phyloP scores from a whole-genome alignment of 2,113 vertebrate species.

The Macrotus californicus region DNA sequence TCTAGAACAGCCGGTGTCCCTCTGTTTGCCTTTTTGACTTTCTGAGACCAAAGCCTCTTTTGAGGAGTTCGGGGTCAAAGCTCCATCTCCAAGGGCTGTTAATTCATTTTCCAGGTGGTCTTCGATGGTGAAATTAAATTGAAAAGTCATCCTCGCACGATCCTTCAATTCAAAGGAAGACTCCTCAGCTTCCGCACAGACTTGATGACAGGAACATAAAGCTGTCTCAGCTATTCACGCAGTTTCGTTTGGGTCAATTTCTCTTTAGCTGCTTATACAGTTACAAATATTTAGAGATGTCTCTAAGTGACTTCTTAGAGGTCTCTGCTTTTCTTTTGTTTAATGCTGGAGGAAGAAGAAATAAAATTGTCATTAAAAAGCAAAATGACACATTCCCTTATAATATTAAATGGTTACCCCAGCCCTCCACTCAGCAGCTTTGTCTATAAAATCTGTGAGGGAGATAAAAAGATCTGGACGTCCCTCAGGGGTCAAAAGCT shows the following conservation, averaged over 20 bases:
- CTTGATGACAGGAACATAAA: background rate
- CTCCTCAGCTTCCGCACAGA: background rate
- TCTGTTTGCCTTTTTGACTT: slow-evolving; percentile 7
- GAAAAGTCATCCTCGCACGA: slow-evolving; percentile 77
- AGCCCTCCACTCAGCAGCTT: background rate
- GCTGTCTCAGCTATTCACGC: background rate
- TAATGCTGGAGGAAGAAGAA: slow-evolving; percentile 6
- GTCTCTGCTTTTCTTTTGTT: background rate
- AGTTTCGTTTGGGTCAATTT: background rate
- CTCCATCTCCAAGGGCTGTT: background rate
- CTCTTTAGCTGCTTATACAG: background rate
- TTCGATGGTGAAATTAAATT: slow-evolving; percentile 79
- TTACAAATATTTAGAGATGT: background rate
- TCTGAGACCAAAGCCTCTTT: background rate
- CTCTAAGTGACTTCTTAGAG: background rate
- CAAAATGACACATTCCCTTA: slow-evolving; percentile 8
- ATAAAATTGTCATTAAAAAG: slow-evolving; percentile 1
- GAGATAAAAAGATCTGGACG: background rate
- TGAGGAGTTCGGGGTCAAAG: background rate
- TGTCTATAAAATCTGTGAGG: background rate
- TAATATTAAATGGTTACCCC: background rate
- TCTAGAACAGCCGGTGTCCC: background rate
- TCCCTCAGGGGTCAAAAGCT: background rate
- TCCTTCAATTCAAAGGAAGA: background rate
- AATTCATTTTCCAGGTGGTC: slow-evolving; percentile 49